phyloP scores from a whole-genome alignment of 2,888 invertebrate genomes.

The Synergus itoensis region DNA sequence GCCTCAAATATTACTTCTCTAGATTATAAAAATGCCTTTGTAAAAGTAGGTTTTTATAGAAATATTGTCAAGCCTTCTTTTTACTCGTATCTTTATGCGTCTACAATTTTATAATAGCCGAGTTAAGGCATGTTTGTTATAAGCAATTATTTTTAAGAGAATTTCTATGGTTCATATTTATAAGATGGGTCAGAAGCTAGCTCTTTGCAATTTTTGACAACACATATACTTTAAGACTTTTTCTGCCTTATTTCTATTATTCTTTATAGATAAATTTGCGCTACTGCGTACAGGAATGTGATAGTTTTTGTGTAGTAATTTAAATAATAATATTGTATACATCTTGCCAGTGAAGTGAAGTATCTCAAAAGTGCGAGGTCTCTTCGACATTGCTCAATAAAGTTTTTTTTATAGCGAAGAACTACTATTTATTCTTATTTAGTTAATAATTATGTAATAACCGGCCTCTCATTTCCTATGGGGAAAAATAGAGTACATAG shows the following conservation, averaged over 20 bases:
- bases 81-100: no score
- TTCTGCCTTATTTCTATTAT: background rate
- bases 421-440: no score
- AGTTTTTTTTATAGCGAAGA: constrained; percentile 51
- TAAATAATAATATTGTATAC: constrained; percentile 32
- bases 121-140: no score
- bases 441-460: no score
- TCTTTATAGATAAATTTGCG: constrained; percentile 35
- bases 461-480: no score
- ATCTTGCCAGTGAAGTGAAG: constrained; percentile 58
- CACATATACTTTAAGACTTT: background rate
- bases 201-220: background rate
- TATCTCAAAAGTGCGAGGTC: constrained; percentile 52
- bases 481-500: no score
- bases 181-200: background rate
- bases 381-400: constrained; percentile 69
- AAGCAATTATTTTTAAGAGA: no score
- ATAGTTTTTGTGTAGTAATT: constrained; percentile 50
- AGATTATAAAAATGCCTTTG: background rate
- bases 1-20: background rate
- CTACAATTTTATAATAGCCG: no score
- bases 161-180: background rate
- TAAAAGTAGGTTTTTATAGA: background rate
- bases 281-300: constrained; percentile 54
- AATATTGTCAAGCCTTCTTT: background rate